Evolutionary conservation across 2,888 invertebrate genomes (phyloP), one percentile per base, ranked within the genome.

Genomic region (Cremastobaeus sp.): DNA sequence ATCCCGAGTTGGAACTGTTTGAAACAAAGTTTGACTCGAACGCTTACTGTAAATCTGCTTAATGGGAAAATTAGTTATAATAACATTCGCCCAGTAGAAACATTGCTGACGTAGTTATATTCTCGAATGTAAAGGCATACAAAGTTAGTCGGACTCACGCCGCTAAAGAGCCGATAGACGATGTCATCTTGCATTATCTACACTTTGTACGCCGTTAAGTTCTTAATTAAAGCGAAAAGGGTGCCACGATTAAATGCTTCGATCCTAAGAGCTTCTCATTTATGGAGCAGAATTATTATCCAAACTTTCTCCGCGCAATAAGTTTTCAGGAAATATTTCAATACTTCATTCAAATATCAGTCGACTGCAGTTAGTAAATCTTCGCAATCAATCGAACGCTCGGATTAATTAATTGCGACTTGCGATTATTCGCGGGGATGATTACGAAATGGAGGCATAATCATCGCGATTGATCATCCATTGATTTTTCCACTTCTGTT

Each of bases 181-280:
- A 60, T 68, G 62, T 62, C 48, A 48, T 55, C 41, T 43, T 48
- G 48, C 54, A 70, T 57, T 62, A 62, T 57, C 62, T 57, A 55
- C 62, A 41, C 57, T 57, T 70, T 57, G 48, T 70, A 55, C 48
- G 28, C 28, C 48, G 55, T 70, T 62, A 70, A 70, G 70, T 55
- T 62, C 62, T 68, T 65, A 68, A 68, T 59, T 68, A 59, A 68
- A 57, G 41, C 68, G 50, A 43, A 68, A 68, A 43, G 57, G 59
- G 57, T 39, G 34, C 35, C 11, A 25, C 59, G 41, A 68, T 59
- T 59, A 66, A 66, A 52, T 35, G 35, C 64, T 64, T 64, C 54
- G 45, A 64, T 54, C 52, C 37, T 45, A 45, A 52, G 35, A 54
- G 64, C 37, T 50, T 41, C 41, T 39, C 32, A 41, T 62, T 62